phyloP scores from a whole-genome alignment of 2,797 vertebrate genomes.

The Forpus xanthops region DNA sequence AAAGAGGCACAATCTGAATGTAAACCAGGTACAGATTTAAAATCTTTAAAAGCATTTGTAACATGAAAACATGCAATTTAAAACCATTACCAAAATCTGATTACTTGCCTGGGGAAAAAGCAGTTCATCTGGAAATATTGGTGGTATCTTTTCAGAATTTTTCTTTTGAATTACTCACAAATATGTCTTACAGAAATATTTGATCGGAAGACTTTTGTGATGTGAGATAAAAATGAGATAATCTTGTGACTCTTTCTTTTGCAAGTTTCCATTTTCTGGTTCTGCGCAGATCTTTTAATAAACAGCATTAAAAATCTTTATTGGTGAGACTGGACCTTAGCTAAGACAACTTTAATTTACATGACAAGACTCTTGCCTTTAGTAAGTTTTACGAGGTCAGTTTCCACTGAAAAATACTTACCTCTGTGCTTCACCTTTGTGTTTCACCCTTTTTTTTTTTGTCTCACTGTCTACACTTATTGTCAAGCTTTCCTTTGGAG shows the following conservation, averaged over 20 bases:
- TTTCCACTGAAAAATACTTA: background rate
- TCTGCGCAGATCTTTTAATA: background rate
- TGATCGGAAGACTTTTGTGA: background rate
- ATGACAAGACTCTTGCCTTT: background rate
- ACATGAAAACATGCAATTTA: conserved; percentile 24
- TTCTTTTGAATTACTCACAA: background rate
- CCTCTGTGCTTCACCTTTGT: background rate
- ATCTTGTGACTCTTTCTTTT: background rate
- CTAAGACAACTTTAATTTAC: background rate
- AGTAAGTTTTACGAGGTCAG: background rate
- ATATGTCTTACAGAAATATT: background rate
- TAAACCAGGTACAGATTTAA: conserved; percentile 44
- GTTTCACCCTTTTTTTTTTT: background rate
- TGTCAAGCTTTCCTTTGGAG: background rate
- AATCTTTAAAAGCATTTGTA: conserved; percentile 54
- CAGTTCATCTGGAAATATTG: background rate
- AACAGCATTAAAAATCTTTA: background rate
- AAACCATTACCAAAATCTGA: conserved; percentile 60
- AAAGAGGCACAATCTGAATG: conserved; percentile 54
- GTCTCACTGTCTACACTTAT: background rate
- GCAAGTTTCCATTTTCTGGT: background rate
- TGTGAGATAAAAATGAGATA: background rate
- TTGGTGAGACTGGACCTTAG: background rate
- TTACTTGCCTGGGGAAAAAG: conserved; percentile 49
- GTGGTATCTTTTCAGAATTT: background rate